Conservation (phyloP, 2,797 vertebrate genomes). For the Chrysocyon brachyurus region DNA sequence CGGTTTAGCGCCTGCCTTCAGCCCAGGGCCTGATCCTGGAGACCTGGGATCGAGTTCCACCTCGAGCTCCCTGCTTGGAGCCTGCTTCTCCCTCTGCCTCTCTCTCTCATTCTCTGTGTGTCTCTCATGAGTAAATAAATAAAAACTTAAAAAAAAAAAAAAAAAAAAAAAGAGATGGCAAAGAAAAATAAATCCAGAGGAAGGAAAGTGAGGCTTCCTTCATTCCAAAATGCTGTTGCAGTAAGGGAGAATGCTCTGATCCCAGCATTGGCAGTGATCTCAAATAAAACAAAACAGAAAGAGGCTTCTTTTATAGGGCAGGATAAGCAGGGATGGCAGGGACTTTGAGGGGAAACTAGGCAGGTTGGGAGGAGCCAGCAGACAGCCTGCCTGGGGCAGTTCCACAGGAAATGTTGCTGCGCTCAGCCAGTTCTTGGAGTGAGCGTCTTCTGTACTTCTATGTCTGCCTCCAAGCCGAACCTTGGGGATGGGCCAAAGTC, state of each 20-base stretch:
- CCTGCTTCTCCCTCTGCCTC: no score
- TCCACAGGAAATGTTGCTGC: background rate
- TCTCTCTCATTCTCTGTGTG: no score
- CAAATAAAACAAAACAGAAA: background rate
- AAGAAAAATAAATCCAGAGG: background rate
- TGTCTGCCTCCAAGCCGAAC: background rate
- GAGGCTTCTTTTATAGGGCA: background rate
- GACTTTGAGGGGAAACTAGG: background rate
- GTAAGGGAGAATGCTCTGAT: background rate
- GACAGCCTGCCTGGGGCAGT: background rate
- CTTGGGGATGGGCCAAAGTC: background rate
- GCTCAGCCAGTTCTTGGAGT: background rate
- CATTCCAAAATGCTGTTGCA: background rate
- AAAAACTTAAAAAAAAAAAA: no score
- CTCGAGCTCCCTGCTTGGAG: no score
- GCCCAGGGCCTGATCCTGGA: no score
- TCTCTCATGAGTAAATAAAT: no score
- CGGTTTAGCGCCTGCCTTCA: no score
- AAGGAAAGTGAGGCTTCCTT: background rate
- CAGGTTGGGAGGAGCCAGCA: background rate
- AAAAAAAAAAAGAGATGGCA: background rate
- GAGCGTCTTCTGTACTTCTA: background rate
- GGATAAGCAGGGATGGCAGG: background rate
- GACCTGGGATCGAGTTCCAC: no score
- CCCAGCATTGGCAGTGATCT: background rate